phyloP scores from a whole-genome alignment of 2,888 invertebrate species.

The Erebia epiphron region DNA sequence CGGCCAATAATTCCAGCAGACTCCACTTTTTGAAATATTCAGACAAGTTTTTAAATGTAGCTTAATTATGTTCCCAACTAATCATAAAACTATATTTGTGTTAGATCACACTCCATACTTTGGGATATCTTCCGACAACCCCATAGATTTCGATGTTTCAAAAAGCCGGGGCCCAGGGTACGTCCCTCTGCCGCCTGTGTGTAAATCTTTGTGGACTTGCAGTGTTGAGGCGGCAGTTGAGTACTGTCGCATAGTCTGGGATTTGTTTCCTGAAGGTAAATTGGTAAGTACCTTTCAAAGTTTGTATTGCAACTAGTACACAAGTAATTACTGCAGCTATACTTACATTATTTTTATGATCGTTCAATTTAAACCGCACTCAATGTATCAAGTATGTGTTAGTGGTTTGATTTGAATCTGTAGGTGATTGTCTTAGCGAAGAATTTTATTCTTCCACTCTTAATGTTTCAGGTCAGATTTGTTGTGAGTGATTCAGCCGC shows the following conservation, averaged over 20 bases:
- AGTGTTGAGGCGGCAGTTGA: constrained; percentile 97
- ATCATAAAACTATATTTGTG: constrained; percentile 98
- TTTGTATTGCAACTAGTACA: too few relatives aligned
- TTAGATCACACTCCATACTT: constrained; percentile 97
- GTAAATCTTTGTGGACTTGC: constrained; percentile 98
- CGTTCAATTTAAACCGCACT: background rate
- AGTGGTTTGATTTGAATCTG: background rate
- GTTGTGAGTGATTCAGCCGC: constrained; percentile 94
- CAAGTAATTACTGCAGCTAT: too few relatives aligned
- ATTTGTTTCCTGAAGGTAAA: constrained; percentile 96
- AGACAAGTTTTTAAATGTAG: background rate
- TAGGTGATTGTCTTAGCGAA: background rate
- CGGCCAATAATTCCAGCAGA: too few relatives aligned
- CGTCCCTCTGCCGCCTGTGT: constrained; percentile 91
- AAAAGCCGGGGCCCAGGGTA: constrained; percentile 87
- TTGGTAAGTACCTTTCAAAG: constrained; percentile 77
- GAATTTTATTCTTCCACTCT: background rate
- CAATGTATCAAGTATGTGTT: background rate
- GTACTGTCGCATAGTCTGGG: constrained; percentile 98
- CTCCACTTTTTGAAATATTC: background rate
- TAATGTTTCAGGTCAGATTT: constrained; percentile 86
- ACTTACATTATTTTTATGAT: background rate
- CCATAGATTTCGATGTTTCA: constrained; percentile 91
- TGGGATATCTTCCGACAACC: constrained; percentile 91
- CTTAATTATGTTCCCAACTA: constrained; percentile 85